Evolutionary conservation across 2,888 invertebrate genomes (phyloP), one percentile per base, ranked within the genome.

Genomic region (Empis livida): DNA sequence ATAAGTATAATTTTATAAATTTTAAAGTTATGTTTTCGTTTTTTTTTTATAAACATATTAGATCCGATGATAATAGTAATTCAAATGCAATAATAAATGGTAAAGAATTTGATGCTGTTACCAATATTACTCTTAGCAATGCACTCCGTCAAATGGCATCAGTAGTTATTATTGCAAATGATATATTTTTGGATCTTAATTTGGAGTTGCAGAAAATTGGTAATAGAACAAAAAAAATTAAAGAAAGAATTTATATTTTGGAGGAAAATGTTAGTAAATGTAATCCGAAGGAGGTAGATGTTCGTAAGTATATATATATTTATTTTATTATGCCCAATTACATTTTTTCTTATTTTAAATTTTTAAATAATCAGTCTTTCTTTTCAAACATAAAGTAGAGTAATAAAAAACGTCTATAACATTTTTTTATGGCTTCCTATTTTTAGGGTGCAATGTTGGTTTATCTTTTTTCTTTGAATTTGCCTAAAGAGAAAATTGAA

Each of bases 231-330:
- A 79, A 80, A 50, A 70, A 71, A 44, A 78, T 90, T 48, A 81
- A 82, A 64, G 70, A 71, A 48, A 81, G 82, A 65, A 77, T 92
- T 58, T 75, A 75, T 57, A 73, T 71, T 57, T 78, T 91, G 58
- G 82, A 83, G 63, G 78, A 78, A 57, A 76, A 78, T 60, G 82
- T 89, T 59, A 76, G 75, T 60, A 73, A 74, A 54, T 83, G 80
- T 71, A 88, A 92, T 71, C 90, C 92, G 51, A 90, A 88, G 76
- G 83, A 82, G 71, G 86, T 91, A 66, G 80, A 89, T 82, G 90
- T 92, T 76, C 91, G 92, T 92, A 76, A 92, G 92, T 92, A 74
- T 46, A 52, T 46, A 55, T 35, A 35, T 35, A 27, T 27, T 20
- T 27, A 27, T 8, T 27, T 27, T 27, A 5, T 6, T 27, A 9